Conservation (phyloP, 2,888 invertebrate genomes). For the Tenodera sinensis region DNA sequence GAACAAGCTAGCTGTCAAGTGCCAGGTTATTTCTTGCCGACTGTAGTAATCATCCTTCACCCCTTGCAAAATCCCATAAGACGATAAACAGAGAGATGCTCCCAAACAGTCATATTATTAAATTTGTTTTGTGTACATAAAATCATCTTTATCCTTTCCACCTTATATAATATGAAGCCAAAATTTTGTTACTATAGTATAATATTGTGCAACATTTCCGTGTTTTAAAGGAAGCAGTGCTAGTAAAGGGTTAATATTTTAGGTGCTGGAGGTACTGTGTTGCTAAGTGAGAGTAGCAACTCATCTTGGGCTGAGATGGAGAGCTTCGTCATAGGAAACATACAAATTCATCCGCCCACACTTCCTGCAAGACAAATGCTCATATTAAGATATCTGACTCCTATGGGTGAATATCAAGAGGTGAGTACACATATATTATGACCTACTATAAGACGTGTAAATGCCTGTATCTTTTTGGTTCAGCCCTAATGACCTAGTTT, state of each 20-base stretch:
- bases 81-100: too few species aligned
- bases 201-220: too few species aligned
- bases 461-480: background rate
- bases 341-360: slow-evolving; percentile 86
- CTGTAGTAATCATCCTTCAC: too few species aligned
- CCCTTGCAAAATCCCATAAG: too few species aligned
- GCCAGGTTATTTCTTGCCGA: too few species aligned
- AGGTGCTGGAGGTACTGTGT: background rate
- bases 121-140: too few species aligned
- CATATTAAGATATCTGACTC: slow-evolving; percentile 89
- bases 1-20: too few species aligned
- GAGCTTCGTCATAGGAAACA: slow-evolving; percentile 82
- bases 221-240: background rate
- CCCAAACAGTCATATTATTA: too few species aligned
- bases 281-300: slow-evolving; percentile 63
- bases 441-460: background rate
- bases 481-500: too few species aligned
- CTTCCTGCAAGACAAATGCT: slow-evolving; percentile 87
- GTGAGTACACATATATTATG: slow-evolving; percentile 43
- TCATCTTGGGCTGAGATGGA: slow-evolving; percentile 91
- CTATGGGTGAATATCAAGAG: slow-evolving; percentile 97
- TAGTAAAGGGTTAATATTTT: background rate
- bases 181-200: too few species aligned
- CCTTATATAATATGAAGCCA: too few species aligned
- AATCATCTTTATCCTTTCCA: too few species aligned